Conservation (phyloP, 1,140 invertebrate species). For the Drosophila saltans region DNA sequence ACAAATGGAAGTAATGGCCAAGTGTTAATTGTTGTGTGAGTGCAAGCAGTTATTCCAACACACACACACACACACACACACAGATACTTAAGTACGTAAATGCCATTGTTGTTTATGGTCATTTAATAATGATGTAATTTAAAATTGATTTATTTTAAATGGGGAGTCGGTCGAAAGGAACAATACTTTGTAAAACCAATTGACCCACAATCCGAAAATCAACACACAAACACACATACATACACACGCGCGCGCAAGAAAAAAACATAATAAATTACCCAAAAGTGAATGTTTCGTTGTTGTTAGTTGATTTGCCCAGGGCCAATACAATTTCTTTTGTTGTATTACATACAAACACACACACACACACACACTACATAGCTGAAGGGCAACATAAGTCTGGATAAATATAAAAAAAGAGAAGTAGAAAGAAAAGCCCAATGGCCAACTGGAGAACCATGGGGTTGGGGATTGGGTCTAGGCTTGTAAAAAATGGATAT, state of each 20-base stretch:
- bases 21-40: slow-evolving; percentile 79
- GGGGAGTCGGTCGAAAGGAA: slow-evolving; percentile 11
- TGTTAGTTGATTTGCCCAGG: slow-evolving; percentile 51
- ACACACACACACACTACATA: slow-evolving; percentile 16
- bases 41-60: slow-evolving; percentile 23
- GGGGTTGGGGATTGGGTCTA: slow-evolving; percentile 27
- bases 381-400: slow-evolving; percentile 51
- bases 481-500: slow-evolving; percentile 78
- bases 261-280: slow-evolving; percentile 71
- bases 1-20: slow-evolving; percentile 80
- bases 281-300: slow-evolving; percentile 35
- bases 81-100: slow-evolving; percentile 22
- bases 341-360: slow-evolving; percentile 32
- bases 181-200: slow-evolving; percentile 27
- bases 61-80: slow-evolving; percentile 26
- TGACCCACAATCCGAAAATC: slow-evolving; percentile 47
- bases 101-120: slow-evolving; percentile 36
- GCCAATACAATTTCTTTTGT: slow-evolving; percentile 39
- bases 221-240: slow-evolving; percentile 27
- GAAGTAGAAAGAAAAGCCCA: neutral
- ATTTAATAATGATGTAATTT: slow-evolving; percentile 69
- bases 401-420: slow-evolving; percentile 41
- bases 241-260: neutral
- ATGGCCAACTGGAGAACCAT: slow-evolving; percentile 32
- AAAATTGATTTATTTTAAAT: slow-evolving; percentile 63